Base-by-base conservation (phyloP, 2,113 vertebrate species). In the Coregonus clupeaformis region DNA sequence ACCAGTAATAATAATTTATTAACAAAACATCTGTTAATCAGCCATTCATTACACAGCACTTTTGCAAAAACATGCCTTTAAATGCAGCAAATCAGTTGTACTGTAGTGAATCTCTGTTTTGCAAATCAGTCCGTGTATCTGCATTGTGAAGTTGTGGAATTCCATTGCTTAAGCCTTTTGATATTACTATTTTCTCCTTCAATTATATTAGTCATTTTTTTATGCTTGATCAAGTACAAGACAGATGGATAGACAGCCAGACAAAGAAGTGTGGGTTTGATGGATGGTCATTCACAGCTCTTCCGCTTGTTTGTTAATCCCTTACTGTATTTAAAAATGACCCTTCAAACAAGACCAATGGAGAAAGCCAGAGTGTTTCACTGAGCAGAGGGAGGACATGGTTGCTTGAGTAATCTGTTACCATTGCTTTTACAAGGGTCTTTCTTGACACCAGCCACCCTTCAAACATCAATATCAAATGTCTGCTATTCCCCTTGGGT, bases 121-220 rank as follows among this genome's bases (percentile, higher is more conserved):
- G 9, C 36, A 11, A 42, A 42, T 42, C 36, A 42, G 9, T 42
- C 36, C 36, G 11, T 42, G 36, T 11, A 3, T 2, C 36, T 42
- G 36, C 9, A 42, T 36, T 36, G 7, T 36, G 36, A 36, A 36
- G 36, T 9, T 36, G 36, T 36, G 36, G 36, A 9, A 7, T 9
- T 36, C 36, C 36, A 9, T 36, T 36, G 2, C 36, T 9, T 36
- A 36, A 36, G 36, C 36, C 36, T 36, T 36, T 36, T 36, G 2
- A 36, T 30, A 5, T 30, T 81, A 88, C 89, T 90, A 87, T 90
- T 79, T 86, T 83, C 79, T 85, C 85, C 90, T 78, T 89, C 88
- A 91, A 89, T 82, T 82, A 90, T 87, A 89, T 91, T 84, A 89
- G 89, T 85, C 86, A 86, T 83, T 82, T 76, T 81, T 78, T 82